These are phyloP conservation scores for Malurus splendens DNA, from an alignment of 2,797 vertebrate genomes.

Conservation along the genomic window DNA sequence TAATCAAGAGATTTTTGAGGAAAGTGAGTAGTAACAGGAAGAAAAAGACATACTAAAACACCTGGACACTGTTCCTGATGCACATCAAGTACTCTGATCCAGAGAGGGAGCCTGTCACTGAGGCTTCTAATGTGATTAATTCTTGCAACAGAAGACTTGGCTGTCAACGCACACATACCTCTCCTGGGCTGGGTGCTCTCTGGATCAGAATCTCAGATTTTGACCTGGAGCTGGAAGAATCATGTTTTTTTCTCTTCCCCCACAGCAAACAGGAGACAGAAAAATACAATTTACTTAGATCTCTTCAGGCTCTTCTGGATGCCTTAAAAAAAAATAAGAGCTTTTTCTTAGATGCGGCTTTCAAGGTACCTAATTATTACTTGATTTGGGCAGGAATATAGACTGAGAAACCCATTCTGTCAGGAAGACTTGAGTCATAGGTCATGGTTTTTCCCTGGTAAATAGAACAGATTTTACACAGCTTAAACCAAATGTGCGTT, in stretches of 20 bases:
- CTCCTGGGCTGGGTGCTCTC: conserved; percentile 50
- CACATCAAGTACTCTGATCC: conserved; percentile 41
- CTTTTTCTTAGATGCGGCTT: conserved; percentile 49
- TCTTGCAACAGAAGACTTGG: conserved; percentile 8
- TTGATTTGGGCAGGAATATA: background rate
- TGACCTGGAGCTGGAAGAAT: conserved; percentile 54
- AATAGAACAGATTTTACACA: background rate
- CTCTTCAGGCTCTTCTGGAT: conserved; percentile 56
- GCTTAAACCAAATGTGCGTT: background rate
- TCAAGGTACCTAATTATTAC: conserved; percentile 4
- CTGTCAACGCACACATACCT: conserved; percentile 39
- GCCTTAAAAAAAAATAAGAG: conserved; percentile 54
- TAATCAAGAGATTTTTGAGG: background rate
- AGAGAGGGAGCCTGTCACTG: conserved; percentile 45
- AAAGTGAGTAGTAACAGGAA: background rate
- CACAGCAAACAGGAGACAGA: conserved; percentile 55
- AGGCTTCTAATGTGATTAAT: background rate
- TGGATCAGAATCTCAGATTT: conserved; percentile 61
- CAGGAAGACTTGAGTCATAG: conserved; percentile 36
- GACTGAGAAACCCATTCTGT: conserved; percentile 7
- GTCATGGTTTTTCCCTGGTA: conserved; percentile 17
- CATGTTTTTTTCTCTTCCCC: conserved; percentile 49
- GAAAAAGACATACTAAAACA: background rate
- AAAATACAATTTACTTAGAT: conserved; percentile 59
- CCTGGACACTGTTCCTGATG: background rate